Conservation (phyloP, 2,113 vertebrate species). For the Tursiops truncatus region DNA sequence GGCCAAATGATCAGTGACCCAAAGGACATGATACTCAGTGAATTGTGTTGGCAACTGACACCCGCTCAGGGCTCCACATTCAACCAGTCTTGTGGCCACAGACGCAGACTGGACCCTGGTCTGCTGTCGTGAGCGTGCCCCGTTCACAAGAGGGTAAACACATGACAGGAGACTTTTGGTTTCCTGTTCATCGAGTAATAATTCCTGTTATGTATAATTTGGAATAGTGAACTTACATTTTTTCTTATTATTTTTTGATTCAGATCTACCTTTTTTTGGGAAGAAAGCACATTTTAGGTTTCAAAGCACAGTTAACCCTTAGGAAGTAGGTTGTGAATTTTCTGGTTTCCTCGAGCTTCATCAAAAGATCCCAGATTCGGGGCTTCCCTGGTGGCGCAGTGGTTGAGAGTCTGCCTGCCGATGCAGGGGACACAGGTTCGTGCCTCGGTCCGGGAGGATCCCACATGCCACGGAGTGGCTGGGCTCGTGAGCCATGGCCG, state of each 20-base stretch:
- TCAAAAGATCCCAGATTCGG: background rate
- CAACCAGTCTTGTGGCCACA: too few species aligned
- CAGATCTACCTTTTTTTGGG: background rate
- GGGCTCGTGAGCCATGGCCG: too few species aligned
- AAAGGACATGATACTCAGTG: background rate
- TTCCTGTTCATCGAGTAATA: background rate
- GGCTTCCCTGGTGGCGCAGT: too few species aligned
- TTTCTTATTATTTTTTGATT: background rate
- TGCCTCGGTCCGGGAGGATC: too few species aligned
- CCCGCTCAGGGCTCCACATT: background rate
- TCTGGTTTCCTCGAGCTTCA: background rate
- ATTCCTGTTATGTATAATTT: background rate
- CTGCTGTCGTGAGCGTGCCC: accelerated
- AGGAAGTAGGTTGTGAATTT: background rate
- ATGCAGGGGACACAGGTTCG: too few species aligned
- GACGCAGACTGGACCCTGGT: background rate
- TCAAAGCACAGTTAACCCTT: background rate
- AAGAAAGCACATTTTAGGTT: background rate
- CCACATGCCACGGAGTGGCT: too few species aligned
- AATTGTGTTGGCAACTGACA: background rate
- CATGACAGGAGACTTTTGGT: background rate
- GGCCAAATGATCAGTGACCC: too few species aligned
- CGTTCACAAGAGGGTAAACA: background rate
- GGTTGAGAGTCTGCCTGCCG: too few species aligned
- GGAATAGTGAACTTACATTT: background rate